Percentiles rank a stretch among this genome's conserved stretches.
These are phyloP conservation scores for Laspeyria flexula DNA, from an alignment of 2,888 invertebrate genomes.

Conservation along the genomic window DNA sequence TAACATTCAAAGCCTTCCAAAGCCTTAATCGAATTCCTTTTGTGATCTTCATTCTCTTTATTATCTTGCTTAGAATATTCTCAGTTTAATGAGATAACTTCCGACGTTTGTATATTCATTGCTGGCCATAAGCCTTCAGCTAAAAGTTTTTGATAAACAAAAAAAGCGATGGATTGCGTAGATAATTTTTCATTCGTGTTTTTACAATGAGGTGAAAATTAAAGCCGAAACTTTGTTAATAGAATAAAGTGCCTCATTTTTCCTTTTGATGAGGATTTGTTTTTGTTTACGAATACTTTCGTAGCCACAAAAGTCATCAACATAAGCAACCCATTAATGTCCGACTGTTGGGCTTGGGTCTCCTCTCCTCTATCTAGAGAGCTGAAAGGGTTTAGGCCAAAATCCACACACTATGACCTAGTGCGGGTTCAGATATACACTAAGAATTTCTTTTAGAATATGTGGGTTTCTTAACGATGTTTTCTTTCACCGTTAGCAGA, in stretches of 20 bases:
- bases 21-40: slow-evolving; percentile 40
- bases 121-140: slow-evolving; percentile 20
- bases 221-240: slow-evolving; percentile 14
- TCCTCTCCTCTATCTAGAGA: no score
- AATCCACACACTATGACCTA: no score
- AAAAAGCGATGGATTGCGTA: slow-evolving; percentile 10
- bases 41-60: slow-evolving; percentile 34
- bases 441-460: no score
- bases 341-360: no score
- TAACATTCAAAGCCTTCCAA: slow-evolving; percentile 25
- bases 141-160: slow-evolving; percentile 18
- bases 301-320: no score
- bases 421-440: no score
- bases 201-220: slow-evolving; percentile 18
- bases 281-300: no score
- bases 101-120: slow-evolving; percentile 28
- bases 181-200: slow-evolving; percentile 6
- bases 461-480: no score
- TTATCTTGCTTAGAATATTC: slow-evolving; percentile 29
- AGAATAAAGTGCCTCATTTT: slow-evolving; percentile 21
- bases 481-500: no score
- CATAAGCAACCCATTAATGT: no score
- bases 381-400: no score
- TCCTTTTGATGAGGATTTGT: slow-evolving; percentile 6
- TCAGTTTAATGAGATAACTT: slow-evolving; percentile 24